Base-by-base conservation (phyloP, 2,113 vertebrate species). In the Myiopsitta monachus region DNA sequence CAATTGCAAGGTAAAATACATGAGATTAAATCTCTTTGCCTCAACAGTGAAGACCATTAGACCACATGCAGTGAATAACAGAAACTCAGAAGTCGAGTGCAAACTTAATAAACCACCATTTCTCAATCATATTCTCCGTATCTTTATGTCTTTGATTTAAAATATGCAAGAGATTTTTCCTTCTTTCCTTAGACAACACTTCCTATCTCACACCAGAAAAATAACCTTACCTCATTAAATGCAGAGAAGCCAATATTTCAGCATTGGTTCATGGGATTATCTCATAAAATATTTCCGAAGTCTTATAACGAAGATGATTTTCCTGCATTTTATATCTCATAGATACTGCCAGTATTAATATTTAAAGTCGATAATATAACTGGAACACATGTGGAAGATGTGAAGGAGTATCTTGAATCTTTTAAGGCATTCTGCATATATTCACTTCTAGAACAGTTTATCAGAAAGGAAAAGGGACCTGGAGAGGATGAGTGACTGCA, bases 221-320 rank as follows among this genome's bases (percentile, higher is more conserved):
- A 92, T 69, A 79, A 82, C 13, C 30, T 46, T 28, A 17, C 4
- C 27, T 79, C n/a, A 69, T 89, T 76, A 85, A 90, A 59, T 87
- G 54, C 67, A 74, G 22, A 94, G 28, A 90, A 49, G 2, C 6
- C 57, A 89, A 33, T 46, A 4, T 72, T 82, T 82, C 52, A 64
- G 52, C 27, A 46, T 18, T 73, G 6, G 33, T 82, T 84, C 62
- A 64, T 64, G 10, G 28, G 22, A 84, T 14, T 79, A 47, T 55
- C 43, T 95, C 81, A 96, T 92, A 76, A 92, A 96, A 94, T 87
- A 94, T 87, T 92, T 91, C 78, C 2, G 1, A 87, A 79, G 4
- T 27, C 47, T 73, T 83, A 61, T 69, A 92, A 94, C 76, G 78
- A 89, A 44, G 55, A 87, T 1, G 1, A 61, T 79, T 95, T 89